phyloP scores from a whole-genome alignment of 2,888 invertebrate species.

The Dolichomitus sp. region DNA sequence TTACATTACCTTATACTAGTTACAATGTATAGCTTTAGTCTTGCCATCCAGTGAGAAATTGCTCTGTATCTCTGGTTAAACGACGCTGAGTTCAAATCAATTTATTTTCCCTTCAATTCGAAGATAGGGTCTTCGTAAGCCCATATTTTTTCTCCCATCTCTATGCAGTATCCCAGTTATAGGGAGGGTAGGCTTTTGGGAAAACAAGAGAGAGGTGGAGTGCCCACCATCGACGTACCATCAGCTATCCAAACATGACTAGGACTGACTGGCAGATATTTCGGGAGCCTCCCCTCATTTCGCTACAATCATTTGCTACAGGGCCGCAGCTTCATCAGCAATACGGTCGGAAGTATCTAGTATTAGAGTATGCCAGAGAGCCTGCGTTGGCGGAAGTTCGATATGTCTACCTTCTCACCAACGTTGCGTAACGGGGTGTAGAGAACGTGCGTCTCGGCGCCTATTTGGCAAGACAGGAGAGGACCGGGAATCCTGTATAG shows the following conservation, averaged over 20 bases:
- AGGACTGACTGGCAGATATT: constrained; percentile 34
- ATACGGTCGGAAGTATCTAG: constrained; percentile 2
- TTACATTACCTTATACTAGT: background rate
- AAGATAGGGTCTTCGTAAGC: background rate
- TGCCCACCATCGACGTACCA: background rate
- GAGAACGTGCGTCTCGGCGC: background rate
- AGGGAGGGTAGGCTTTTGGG: background rate
- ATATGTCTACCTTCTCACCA: background rate
- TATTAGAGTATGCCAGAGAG: background rate
- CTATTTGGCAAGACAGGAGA: constrained; percentile 13
- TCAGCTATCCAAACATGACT: constrained; percentile 35
- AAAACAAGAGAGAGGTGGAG: background rate
- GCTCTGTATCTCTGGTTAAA: background rate
- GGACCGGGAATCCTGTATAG: background rate
- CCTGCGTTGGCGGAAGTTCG: background rate
- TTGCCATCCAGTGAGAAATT: constrained; percentile 4
- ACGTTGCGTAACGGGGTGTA: constrained; percentile 3
- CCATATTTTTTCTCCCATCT: constrained; percentile 4
- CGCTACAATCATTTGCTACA: background rate
- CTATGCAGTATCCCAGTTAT: background rate
- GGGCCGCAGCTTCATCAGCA: constrained; percentile 16
- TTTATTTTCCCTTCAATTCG: constrained; percentile 3
- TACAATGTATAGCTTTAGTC: background rate
- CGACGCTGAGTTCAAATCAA: constrained; percentile 23
- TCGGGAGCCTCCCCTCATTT: background rate